These are phyloP conservation scores for Nothobranchius kuhntae DNA, from an alignment of 2,113 vertebrate genomes.

Conservation along the genomic window DNA sequence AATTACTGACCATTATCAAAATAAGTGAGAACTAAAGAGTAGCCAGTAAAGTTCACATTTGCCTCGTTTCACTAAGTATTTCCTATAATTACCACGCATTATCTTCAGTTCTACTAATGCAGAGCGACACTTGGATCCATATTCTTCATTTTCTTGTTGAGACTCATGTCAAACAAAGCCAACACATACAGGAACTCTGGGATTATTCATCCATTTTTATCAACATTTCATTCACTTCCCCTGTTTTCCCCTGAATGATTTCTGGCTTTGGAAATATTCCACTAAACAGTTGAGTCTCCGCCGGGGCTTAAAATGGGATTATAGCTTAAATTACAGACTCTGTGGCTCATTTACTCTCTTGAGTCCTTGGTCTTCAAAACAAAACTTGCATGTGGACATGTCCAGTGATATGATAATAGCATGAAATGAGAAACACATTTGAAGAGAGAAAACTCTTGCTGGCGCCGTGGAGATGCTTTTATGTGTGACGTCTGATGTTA, in stretches of 20 bases:
- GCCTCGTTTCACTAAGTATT: too few relatives aligned
- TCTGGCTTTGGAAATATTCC: conserved; percentile 74
- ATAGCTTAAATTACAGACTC: conserved; percentile 74
- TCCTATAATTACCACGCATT: too few relatives aligned
- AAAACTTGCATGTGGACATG: conserved; percentile 69
- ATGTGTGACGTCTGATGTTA: conserved; percentile 66
- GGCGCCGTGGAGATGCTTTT: conserved; percentile 46
- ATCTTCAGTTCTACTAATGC: too few relatives aligned
- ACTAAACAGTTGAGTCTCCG: conserved; percentile 61
- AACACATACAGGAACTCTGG: conserved; percentile 69
- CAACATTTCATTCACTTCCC: conserved; percentile 57
- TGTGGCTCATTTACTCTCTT: conserved; percentile 73
- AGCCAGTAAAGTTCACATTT: too few relatives aligned
- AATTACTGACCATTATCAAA: too few relatives aligned
- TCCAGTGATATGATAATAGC: conserved; percentile 75
- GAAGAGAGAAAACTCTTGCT: conserved; percentile 41
- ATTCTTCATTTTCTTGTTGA: not conserved
- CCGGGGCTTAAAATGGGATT: conserved; percentile 66
- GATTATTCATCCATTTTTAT: conserved; percentile 69
- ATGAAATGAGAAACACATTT: conserved; percentile 79
- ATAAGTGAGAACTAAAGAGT: too few relatives aligned
- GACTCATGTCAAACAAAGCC: conserved; percentile 52
- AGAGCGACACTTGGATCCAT: not conserved
- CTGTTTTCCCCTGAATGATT: conserved; percentile 44
- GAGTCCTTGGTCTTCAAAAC: conserved; percentile 70